These are phyloP conservation scores for Sebastes hubbsi DNA, from an alignment of 2,797 vertebrate species.

Conservation along the genomic window DNA sequence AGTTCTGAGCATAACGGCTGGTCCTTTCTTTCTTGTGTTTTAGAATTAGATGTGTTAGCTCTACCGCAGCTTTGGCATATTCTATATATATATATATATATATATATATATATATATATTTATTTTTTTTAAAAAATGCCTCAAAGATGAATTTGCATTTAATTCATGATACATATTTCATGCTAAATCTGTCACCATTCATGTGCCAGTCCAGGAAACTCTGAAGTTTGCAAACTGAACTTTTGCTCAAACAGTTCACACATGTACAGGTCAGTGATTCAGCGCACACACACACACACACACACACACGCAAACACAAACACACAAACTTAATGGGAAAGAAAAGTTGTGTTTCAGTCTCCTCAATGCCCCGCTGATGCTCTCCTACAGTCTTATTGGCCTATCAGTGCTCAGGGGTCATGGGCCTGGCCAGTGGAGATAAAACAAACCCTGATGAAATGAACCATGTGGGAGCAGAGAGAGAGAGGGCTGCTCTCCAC, in stretches of 20 bases:
- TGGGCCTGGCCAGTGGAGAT: slow-evolving; percentile 80
- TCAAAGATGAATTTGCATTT: slow-evolving; percentile 68
- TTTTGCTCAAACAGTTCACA: slow-evolving; percentile 45
- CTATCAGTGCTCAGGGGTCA: slow-evolving; percentile 76
- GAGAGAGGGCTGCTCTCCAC: slow-evolving; percentile 60
- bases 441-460: slow-evolving; percentile 81
- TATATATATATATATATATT: background rate
- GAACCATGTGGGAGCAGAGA: slow-evolving; percentile 70
- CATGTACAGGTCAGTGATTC: slow-evolving; percentile 25
- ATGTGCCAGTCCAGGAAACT: slow-evolving; percentile 36
- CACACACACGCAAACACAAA: background rate
- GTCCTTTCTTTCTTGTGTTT: slow-evolving; percentile 62
- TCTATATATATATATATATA: background rate
- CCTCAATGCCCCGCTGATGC: slow-evolving; percentile 57
- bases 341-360: slow-evolving; percentile 53
- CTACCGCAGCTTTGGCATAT: slow-evolving; percentile 16
- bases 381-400: slow-evolving; percentile 64
- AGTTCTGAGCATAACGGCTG: slow-evolving; percentile 52
- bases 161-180: slow-evolving; percentile 54
- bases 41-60: slow-evolving; percentile 59
- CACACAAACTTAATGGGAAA: slow-evolving; percentile 41
- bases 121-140: background rate
- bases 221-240: slow-evolving; percentile 36
- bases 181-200: slow-evolving; percentile 45
- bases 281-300: background rate